Evolutionary conservation across 1,140 invertebrate species (phyloP).

Genomic region (Thrips palmi): DNA sequence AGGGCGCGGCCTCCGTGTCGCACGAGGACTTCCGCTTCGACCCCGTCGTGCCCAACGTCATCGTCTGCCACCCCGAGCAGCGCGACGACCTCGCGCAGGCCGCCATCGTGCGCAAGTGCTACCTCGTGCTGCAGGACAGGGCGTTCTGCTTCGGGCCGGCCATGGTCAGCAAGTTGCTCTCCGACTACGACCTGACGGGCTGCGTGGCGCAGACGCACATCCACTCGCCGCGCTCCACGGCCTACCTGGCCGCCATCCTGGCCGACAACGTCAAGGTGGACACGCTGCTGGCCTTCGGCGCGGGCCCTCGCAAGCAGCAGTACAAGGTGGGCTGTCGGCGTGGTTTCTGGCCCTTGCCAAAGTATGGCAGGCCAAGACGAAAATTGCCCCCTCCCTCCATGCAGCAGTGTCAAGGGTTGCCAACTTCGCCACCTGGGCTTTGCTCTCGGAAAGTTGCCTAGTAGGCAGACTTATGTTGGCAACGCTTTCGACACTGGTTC

Average conservation of each 20-base stretch:
- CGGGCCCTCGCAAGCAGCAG: constrained; percentile 25
- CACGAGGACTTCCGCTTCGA: constrained; percentile 27
- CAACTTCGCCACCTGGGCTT: too few species aligned
- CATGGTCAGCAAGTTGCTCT: constrained; percentile 41
- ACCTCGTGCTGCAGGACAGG: constrained; percentile 45
- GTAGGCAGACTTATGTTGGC: too few species aligned
- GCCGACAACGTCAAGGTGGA: constrained; percentile 36
- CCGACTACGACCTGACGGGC: constrained; percentile 38
- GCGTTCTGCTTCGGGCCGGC: constrained; percentile 57
- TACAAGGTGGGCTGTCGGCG: too few species aligned
- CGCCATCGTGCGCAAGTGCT: constrained; percentile 33
- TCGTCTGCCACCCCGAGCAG: constrained; percentile 39
- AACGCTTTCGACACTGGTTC: too few species aligned
- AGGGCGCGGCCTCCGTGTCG: constrained; percentile 14
- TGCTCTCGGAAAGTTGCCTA: too few species aligned
- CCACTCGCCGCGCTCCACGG: constrained; percentile 49
- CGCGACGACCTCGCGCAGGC: constrained; percentile 33
- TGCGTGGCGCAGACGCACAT: constrained; percentile 57
- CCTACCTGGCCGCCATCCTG: constrained; percentile 49
- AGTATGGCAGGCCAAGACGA: too few species aligned
- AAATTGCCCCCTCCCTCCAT: too few species aligned
- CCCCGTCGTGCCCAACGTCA: constrained; percentile 47
- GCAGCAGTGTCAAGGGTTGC: too few species aligned
- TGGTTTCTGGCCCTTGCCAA: too few species aligned
- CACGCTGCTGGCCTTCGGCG: constrained; percentile 35